Conservation (phyloP, 2,797 vertebrate genomes). For the Pipistrellus kuhlii region DNA sequence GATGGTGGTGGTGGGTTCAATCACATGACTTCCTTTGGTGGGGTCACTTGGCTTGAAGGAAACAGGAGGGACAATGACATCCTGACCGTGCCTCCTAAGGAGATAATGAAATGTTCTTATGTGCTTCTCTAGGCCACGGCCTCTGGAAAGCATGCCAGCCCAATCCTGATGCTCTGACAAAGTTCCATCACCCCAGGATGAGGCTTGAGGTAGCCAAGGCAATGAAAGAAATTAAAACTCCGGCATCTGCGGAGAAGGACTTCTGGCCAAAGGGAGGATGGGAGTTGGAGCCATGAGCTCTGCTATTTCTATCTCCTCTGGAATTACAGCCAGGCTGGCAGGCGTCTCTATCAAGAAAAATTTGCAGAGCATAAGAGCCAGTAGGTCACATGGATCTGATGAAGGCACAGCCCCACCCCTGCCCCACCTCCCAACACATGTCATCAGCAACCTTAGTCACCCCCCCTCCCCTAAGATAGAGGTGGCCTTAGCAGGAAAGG, state of each 20-base stretch:
- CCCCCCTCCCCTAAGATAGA: slow-evolving; percentile 68
- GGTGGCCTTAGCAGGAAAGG: slow-evolving; percentile 71
- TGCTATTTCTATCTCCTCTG: slow-evolving; percentile 72
- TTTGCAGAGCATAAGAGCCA: slow-evolving; percentile 46
- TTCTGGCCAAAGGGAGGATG: slow-evolving; percentile 3
- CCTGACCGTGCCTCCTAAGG: neutral
- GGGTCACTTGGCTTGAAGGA: neutral
- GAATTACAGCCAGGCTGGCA: slow-evolving; percentile 53
- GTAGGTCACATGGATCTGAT: slow-evolving; percentile 25
- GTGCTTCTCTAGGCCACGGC: neutral
- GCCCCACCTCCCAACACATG: slow-evolving; percentile 71
- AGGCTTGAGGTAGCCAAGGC: neutral
- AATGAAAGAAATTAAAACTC: neutral
- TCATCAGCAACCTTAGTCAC: slow-evolving; percentile 58
- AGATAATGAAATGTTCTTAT: neutral
- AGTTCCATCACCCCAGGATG: neutral
- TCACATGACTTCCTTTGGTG: neutral
- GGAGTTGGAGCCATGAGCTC: neutral
- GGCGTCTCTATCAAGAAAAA: slow-evolving; percentile 45
- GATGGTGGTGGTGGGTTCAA: neutral
- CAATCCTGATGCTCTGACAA: neutral
- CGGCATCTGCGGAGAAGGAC: neutral
- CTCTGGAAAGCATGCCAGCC: neutral
- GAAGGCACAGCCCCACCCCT: slow-evolving; percentile 48
- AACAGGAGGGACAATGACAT: neutral